Conservation (phyloP, 2,888 invertebrate genomes). For the Acanthosepion esculentum region DNA sequence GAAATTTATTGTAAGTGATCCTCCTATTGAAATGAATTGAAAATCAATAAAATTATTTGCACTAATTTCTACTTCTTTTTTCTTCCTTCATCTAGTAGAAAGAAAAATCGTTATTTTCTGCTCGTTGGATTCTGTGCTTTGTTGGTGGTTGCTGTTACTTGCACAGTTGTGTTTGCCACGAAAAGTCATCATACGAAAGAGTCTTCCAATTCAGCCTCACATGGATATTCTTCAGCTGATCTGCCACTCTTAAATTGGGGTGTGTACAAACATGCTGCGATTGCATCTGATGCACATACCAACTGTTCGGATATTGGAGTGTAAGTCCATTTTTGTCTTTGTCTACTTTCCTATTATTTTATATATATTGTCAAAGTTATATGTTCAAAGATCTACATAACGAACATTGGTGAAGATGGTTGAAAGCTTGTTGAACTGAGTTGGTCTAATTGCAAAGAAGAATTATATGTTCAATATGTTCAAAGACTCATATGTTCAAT, state of each 20-base stretch:
- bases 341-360: too few species aligned
- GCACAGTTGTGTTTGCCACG: neutral
- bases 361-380: too few species aligned
- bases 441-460: too few species aligned
- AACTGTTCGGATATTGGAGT: slow-evolving; percentile 25
- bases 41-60: too few species aligned
- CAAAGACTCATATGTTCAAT: too few species aligned
- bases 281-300: slow-evolving; percentile 36
- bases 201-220: neutral
- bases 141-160: neutral
- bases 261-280: neutral
- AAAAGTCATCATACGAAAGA: neutral
- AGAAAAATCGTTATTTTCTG: neutral
- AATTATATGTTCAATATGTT: too few species aligned
- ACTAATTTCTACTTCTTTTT: neutral
- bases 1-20: too few species aligned
- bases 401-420: too few species aligned
- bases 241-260: neutral
- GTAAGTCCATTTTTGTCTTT: neutral
- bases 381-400: too few species aligned
- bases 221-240: neutral
- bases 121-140: neutral
- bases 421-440: too few species aligned
- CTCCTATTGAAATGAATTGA: too few species aligned
- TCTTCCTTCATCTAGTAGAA: neutral